Base-by-base conservation (phyloP, 2,888 invertebrate genomes). In the Drosophila recens region DNA sequence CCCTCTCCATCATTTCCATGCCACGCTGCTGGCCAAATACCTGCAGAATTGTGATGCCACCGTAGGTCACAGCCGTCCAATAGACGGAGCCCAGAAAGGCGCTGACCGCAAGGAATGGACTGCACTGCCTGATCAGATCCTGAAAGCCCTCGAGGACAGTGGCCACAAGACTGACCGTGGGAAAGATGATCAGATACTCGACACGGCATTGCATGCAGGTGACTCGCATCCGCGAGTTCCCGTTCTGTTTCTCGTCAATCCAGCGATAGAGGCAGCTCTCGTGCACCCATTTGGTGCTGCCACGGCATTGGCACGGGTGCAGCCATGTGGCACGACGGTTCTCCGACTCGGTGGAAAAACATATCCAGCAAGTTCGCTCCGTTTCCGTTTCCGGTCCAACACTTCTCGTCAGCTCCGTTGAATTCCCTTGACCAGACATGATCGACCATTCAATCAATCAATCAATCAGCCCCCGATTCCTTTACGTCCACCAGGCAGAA, bases 241-340 rank as follows among this genome's bases (percentile, higher is more conserved):
- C 98, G 89, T 97, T 96, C 90, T 98, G 98, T 91, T 98, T 98
- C 93, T 99, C 98, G 91, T 99, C 99, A 4, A 99, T 97, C 99
- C 98, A 99, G 87, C 98, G 94, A 92, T 98, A 98, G 38, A 99
- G 95, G 90, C 99, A 99, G 63, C 95, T 95, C 92, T 98, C 98
- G 91, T 99, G 99, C 10, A 98, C 98, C 98, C 98, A 98, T 94
- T 97, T 97, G 17, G 98, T 97, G 11, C 98, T 97, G 61, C 98
- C 99, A 81, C 96, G 95, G 92, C 99, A 98, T 90, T 96, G 96
- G 91, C 99, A 99, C 2, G 99, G 99, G 90, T 97, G 96, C 4
- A 98, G 97, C 99, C 99, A 99, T 4, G 95, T 95, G 10, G 97
- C 97, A 15, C 95, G 93, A 33, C 94, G 94, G 90, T 98, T 98